Evolutionary conservation across 2,113 vertebrate species (phyloP).

Genomic region (Cynocephalus volans): DNA sequence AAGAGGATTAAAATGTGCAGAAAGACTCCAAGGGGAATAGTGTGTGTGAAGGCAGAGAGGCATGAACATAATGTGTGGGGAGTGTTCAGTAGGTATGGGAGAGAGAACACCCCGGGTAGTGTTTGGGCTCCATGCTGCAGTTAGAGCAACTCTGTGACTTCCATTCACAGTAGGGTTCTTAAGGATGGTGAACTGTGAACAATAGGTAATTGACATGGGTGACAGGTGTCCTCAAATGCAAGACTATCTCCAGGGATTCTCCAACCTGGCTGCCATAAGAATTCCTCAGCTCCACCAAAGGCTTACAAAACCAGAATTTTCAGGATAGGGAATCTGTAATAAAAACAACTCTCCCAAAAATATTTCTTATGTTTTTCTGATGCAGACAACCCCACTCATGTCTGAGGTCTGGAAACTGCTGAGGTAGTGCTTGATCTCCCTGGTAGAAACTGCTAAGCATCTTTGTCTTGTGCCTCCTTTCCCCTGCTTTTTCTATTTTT

Average conservation of each 20-base stretch:
- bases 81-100: not conserved
- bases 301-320: not conserved
- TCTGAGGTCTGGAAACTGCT: not conserved
- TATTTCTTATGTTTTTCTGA: not conserved
- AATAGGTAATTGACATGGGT: not conserved
- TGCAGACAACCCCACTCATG: not conserved
- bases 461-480: conserved; percentile 16
- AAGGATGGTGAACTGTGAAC: not conserved
- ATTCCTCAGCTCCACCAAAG: not conserved
- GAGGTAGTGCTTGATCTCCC: not conserved
- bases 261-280: not conserved
- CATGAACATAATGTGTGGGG: accelerated
- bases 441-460: not conserved
- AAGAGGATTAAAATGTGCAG: not conserved
- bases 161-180: not conserved
- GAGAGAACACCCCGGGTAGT: not conserved
- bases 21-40: not conserved
- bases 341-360: not conserved
- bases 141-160: not conserved
- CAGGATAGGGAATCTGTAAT: not conserved
- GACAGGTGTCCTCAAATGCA: not conserved
- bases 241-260: not conserved
- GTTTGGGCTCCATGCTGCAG: not conserved
- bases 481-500: not conserved
- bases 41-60: not conserved